Evolutionary conservation across 2,888 invertebrate species (phyloP), one percentile per base, ranked within the genome.

Genomic region (Andrena haemorrhoa): DNA sequence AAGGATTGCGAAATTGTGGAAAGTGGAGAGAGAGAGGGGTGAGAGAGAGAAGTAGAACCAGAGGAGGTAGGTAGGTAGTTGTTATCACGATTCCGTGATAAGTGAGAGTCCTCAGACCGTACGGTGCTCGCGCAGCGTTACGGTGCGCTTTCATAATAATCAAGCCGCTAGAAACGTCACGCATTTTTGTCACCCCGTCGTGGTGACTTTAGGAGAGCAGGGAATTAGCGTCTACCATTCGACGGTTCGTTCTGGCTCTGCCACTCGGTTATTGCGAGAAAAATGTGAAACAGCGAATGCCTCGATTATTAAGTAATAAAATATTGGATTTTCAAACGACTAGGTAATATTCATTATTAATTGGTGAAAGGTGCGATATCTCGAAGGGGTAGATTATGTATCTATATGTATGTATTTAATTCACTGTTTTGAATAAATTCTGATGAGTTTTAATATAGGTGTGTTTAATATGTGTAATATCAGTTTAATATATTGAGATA

Each of bases 31-130:
- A 53, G 31, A 47, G 73, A 23, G 74, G 23, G 35, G 16, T 56
- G 65, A 65, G 12, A 4, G 41, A 16, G 61, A 61, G 8, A 60
- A 26, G 51, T 79, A 64, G 74, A 65, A 35, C 72, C 72, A 16
- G 31, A 31, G 31, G 66, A 79, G 82, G 85, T 72, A 81, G 83
- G 85, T 86, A 85, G 88, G 84, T 88, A 88, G 88, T 91, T 89
- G 90, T 92, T 91, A 91, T 92, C 90, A 90, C 90, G 91, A 90
- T 89, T 85, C 88, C 87, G 85, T 84, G 89, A 89, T 90, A 90
- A 92, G 88, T 90, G 90, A 91, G 89, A 88, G 87, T 87, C 82
- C 90, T 91, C 88, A 83, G 86, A 89, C 86, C 87, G 86, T 83
- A 83, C 84, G 86, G 80, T 88, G 85, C 86, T 88, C 83, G 83